phyloP scores from a whole-genome alignment of 1,140 invertebrate species.

The Diachasma alloeum region DNA sequence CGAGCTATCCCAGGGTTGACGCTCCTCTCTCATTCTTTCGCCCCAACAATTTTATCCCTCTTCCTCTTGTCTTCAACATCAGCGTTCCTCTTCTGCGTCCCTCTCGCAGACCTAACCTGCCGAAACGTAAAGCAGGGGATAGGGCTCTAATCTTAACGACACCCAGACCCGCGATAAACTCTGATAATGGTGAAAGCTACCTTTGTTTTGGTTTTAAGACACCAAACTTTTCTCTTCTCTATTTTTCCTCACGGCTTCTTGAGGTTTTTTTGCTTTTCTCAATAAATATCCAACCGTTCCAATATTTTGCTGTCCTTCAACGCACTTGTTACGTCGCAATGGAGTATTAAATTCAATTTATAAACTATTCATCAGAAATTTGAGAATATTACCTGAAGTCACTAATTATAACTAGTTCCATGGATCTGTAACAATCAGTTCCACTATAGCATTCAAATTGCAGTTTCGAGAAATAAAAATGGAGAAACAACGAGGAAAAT shows the following conservation, averaged over 20 bases:
- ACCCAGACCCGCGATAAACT: conserved; percentile 45
- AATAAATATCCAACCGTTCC: not conserved
- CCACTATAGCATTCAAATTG: too few relatives aligned
- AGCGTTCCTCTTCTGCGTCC: not conserved
- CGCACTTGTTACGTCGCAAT: too few relatives aligned
- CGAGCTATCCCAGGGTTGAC: not conserved
- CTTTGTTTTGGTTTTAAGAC: conserved; percentile 39
- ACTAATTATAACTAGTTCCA: too few relatives aligned
- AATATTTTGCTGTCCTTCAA: too few relatives aligned
- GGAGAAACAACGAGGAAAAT: too few relatives aligned
- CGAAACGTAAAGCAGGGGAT: conserved; percentile 30
- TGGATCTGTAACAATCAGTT: too few relatives aligned
- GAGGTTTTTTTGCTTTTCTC: not conserved
- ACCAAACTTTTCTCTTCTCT: not conserved
- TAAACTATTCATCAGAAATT: too few relatives aligned
- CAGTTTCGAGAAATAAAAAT: too few relatives aligned
- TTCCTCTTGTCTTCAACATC: not conserved
- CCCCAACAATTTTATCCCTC: not conserved
- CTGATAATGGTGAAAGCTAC: conserved; percentile 24
- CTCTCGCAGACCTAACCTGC: not conserved
- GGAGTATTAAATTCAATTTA: too few relatives aligned
- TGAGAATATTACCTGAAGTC: too few relatives aligned
- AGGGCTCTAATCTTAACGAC: conserved; percentile 54
- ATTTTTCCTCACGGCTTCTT: not conserved
- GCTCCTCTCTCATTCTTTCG: not conserved